These are phyloP conservation scores for Gerris buenoi DNA, from an alignment of 1,140 invertebrate genomes.

Conservation along the genomic window DNA sequence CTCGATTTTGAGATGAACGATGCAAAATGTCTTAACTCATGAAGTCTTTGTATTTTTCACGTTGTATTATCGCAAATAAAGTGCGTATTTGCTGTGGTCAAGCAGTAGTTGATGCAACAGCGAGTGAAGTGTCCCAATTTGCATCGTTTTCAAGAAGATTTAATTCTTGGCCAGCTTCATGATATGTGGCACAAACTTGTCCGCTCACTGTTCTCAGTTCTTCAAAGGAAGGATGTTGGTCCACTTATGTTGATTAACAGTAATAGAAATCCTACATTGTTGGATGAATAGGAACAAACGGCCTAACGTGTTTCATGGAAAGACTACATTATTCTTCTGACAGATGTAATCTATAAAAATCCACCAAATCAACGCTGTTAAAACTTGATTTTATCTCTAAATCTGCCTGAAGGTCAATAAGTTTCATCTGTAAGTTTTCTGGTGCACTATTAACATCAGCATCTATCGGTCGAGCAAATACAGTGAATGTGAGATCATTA, in stretches of 20 bases:
- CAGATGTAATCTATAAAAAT: no score
- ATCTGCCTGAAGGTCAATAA: no score
- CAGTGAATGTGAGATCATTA: no score
- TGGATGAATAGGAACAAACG: slow-evolving; percentile 2
- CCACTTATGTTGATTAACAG: not conserved
- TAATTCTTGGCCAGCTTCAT: slow-evolving; percentile 4
- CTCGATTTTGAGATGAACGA: slow-evolving; percentile 13
- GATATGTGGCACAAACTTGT: not conserved
- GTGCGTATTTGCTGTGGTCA: slow-evolving; percentile 29
- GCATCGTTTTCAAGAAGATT: slow-evolving; percentile 20
- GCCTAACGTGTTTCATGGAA: slow-evolving; percentile 4
- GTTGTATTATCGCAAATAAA: slow-evolving; percentile 30
- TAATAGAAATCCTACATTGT: not conserved
- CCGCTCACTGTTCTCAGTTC: not conserved
- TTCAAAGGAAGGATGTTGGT: not conserved
- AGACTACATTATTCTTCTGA: no score
- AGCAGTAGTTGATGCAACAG: slow-evolving; percentile 23
- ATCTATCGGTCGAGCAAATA: no score
- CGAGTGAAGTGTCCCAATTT: slow-evolving; percentile 25
- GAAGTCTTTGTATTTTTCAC: slow-evolving; percentile 27
- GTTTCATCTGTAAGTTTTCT: no score
- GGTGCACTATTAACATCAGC: no score
- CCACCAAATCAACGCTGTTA: no score
- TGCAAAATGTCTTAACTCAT: slow-evolving; percentile 26
- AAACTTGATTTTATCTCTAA: no score